Evolutionary conservation across 92 coral and sea anemone genomes (phyloP), one percentile per base, ranked within the genome.

Genomic region (Paragorgia papillata): DNA sequence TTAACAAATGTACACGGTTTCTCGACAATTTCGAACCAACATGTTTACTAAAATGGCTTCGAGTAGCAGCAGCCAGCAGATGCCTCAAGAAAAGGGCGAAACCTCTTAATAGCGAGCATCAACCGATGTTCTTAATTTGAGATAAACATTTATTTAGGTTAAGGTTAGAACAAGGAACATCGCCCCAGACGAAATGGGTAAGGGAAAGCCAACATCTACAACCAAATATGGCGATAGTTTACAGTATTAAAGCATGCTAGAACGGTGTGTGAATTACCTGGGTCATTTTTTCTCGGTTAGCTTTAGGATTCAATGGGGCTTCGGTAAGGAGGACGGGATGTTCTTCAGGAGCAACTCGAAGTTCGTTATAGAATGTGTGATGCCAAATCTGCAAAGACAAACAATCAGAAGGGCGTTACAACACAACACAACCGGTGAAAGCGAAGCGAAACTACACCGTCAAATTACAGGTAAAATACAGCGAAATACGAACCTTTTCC

Each of bases 281-380:
- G 30, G 97, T 92, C 97, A 92, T 92, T 50, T 92, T 92, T 90
- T 92, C 97, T 80, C 97, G 75, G 96, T 92, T 92, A 29, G 97
- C 97, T 86, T 92, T 92, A 64, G 97, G 97, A 86, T 92, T 92
- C 63, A 92, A 92, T 0, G 97, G 97, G 54, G 97, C 97, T 79
- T 92, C 97, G 27, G 97, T 92, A n/a, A 92, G 87, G 20, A 92
- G 79, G 33, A 92, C 96, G 32, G 97, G 97, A 71, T 92, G 97
- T 83, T 92, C 97, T 59, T 92, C 97, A 22, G 97, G 97, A 43
- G 97, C 97, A 24, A 92, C 96, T 55, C 97, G 96, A 43, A 92
- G 91, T 84, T 92, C 96, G 80, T 92, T 92, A 87, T 92, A 92
- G 88, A 92, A 92, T 19, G 97, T 92, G 82, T 92, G 97, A 85